These are phyloP conservation scores for Anoura caudifer DNA, from an alignment of 2,113 vertebrate genomes.

Conservation along the genomic window DNA sequence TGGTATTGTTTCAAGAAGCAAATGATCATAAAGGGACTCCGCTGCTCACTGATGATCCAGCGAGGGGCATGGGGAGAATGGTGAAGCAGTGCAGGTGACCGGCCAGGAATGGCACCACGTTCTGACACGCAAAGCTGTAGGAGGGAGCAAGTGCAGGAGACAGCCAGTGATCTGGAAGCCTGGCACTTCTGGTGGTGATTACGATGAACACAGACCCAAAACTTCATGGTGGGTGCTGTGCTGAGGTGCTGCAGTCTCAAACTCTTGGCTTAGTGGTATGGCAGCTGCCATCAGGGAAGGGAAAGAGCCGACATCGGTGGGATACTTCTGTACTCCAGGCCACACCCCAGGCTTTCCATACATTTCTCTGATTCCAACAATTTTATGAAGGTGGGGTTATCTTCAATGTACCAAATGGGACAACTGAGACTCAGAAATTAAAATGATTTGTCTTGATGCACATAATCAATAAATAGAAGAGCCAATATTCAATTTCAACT, in stretches of 20 bases:
- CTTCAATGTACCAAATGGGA: background rate
- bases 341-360: background rate
- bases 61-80: background rate
- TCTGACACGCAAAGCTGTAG: rapidly evolving
- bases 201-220: background rate
- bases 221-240: background rate
- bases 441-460: background rate
- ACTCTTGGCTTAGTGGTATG: background rate
- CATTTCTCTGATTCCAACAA: background rate
- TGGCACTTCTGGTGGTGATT: background rate
- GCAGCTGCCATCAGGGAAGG: background rate
- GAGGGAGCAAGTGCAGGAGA: background rate
- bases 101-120: background rate
- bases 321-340: background rate
- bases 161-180: background rate
- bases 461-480: background rate
- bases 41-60: background rate
- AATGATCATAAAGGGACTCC: background rate
- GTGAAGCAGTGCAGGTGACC: background rate
- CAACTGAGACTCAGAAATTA: background rate
- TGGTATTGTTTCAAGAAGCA: background rate
- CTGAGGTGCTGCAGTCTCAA: background rate
- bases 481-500: background rate
- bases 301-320: background rate
- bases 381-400: background rate